Evolutionary conservation across 2,888 invertebrate species (phyloP).

Genomic region (Galeopsomyia nigrocyanea): DNA sequence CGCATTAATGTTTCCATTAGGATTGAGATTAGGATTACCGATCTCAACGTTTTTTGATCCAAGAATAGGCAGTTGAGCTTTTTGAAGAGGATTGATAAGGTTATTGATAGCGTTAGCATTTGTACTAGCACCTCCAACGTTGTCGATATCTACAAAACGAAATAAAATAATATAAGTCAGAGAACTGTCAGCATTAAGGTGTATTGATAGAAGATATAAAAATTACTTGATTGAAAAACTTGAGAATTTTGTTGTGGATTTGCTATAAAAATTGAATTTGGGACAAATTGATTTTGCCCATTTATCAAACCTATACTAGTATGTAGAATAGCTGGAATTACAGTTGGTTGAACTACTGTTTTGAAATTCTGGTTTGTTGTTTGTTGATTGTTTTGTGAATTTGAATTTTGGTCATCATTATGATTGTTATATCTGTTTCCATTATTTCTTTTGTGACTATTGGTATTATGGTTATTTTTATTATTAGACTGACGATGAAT

Average conservation of each 20-base stretch:
- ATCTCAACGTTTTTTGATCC: conserved; percentile 64
- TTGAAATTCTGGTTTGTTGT: conserved; percentile 37
- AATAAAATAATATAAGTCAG: background rate
- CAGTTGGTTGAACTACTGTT: conserved; percentile 52
- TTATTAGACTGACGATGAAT: conserved; percentile 20
- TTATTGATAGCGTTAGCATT: conserved; percentile 50
- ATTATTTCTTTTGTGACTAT: background rate
- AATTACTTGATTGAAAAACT: conserved; percentile 54
- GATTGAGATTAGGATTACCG: conserved; percentile 62
- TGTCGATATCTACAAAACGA: conserved; percentile 51
- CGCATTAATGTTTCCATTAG: conserved; percentile 48
- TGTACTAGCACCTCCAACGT: conserved; percentile 56
- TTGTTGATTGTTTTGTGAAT: conserved; percentile 51
- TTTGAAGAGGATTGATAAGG: conserved; percentile 47
- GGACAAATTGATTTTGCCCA: conserved; percentile 52
- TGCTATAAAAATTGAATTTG: conserved; percentile 45
- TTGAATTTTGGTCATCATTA: conserved; percentile 44
- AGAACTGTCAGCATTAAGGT: no score
- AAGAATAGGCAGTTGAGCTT: conserved; percentile 61
- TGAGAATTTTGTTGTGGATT: conserved; percentile 52
- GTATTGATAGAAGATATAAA: no score
- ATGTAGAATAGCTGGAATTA: conserved; percentile 59
- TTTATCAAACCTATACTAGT: conserved; percentile 51
- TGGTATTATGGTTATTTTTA: background rate
- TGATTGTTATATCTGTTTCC: conserved; percentile 34